Evolutionary conservation across 2,113 vertebrate species (phyloP), one percentile per base, ranked within the genome.

Genomic region (Ictalurus furcatus): DNA sequence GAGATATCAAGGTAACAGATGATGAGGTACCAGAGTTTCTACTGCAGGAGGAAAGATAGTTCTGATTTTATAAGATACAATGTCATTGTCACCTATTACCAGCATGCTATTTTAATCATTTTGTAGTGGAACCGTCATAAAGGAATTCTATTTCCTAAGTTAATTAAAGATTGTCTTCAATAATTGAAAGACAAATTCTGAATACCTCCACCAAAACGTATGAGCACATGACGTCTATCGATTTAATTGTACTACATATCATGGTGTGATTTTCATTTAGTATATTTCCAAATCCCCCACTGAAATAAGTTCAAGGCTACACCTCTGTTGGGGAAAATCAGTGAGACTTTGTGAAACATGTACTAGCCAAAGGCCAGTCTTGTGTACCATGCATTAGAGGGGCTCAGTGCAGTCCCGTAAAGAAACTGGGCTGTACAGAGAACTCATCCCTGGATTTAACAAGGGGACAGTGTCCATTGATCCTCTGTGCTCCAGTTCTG

Each of bases 401-500:
- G 56, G 82, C 5, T 59, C 58, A 63, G 59, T 61, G 65, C 13
- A 23, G 40, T 61, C 52, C 74, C 12, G 13, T 13, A 30, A 44
- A 25, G 80, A 89, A 16, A 25, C 69, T 82, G 67, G 87, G 88
- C 67, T 85, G 73, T 80, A 40, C 19, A 37, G 37, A 48, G 56
- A 73, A 85, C 21, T 63, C 73, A 87, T 85, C 17, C 56, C 37
- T 0, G 23, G 65, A 89, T 88, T 56, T 63, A 59, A 86, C 87
- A 87, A 88, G 48, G 23, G 58, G 71, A 83, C 87, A 65, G 56
- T 61, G 87, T 67, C 82, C 56, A 91, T 86, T 91, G 89, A 92
- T 92, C 90, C 88, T 81, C 83, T 56, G 21, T 91, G 90, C 83
- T 91, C 90, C 37, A 91, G 88, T 91, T 89, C 85, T 87, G 88